A percentile compares a stretch with the other conserved stretches of the same genome.
phyloP scores from a whole-genome alignment of 2,113 vertebrate genomes.

The Myrmophylax atrothorax region DNA sequence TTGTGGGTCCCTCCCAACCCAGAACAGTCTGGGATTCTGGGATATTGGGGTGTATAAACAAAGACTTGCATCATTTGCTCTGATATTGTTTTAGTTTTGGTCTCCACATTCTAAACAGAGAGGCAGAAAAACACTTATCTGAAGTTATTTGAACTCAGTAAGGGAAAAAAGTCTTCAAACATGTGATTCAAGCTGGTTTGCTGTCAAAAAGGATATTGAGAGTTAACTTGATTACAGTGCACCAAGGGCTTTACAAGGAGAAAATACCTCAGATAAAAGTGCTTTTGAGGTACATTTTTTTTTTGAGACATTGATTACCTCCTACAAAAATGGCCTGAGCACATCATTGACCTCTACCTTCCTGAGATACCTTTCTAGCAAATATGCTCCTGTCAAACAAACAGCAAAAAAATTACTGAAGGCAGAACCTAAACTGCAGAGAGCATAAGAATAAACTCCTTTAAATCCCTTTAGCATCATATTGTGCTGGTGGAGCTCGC shows the following conservation, averaged over 20 bases:
- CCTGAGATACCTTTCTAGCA: neutral
- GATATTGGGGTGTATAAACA: neutral
- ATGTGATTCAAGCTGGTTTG: neutral
- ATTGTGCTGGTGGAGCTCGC: accelerated
- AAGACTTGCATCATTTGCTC: neutral
- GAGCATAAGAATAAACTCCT: neutral
- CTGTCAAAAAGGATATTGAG: neutral
- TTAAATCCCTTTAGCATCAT: neutral
- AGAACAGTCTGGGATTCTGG: no score
- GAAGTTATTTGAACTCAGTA: neutral
- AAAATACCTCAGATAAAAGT: neutral
- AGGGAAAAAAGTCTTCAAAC: neutral
- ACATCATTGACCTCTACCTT: neutral
- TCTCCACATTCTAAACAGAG: neutral
- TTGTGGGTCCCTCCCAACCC: no score
- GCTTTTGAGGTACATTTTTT: neutral
- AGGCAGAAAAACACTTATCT: neutral
- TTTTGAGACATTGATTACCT: neutral
- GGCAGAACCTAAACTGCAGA: neutral
- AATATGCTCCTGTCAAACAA: neutral
- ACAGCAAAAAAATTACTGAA: neutral
- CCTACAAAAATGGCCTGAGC: neutral
- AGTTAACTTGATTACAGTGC: neutral
- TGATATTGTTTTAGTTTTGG: neutral
- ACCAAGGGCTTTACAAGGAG: neutral